These are phyloP conservation scores for Machimus rusticus DNA, from an alignment of 2,888 invertebrate species.

Conservation along the genomic window DNA sequence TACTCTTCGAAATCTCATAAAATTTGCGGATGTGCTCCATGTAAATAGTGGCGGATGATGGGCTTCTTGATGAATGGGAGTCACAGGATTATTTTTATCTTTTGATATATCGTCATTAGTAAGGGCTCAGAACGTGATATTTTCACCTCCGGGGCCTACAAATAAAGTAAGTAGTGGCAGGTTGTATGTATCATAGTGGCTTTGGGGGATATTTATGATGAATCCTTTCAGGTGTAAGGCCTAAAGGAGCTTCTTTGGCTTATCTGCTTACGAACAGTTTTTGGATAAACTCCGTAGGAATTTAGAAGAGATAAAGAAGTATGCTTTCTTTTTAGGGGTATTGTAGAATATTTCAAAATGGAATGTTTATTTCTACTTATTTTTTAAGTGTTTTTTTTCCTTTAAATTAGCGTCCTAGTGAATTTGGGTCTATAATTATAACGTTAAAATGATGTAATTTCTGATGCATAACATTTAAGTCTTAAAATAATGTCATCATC, in stretches of 20 bases:
- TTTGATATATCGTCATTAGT: neutral
- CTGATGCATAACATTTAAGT: too few species aligned
- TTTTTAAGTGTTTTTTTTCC: too few species aligned
- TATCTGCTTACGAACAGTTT: neutral
- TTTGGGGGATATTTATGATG: neutral
- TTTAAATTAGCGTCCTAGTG: too few species aligned
- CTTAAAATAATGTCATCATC: too few species aligned
- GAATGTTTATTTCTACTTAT: too few species aligned
- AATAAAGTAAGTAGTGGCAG: neutral
- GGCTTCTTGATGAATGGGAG: neutral
- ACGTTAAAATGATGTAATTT: too few species aligned
- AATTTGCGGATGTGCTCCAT: neutral
- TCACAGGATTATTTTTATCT: neutral
- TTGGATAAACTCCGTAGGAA: neutral
- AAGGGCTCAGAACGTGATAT: neutral
- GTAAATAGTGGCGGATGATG: neutral
- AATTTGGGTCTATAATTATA: too few species aligned
- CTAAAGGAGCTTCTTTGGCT: neutral
- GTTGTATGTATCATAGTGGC: neutral
- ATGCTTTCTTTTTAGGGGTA: neutral
- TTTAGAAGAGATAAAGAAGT: neutral
- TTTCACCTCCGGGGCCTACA: neutral
- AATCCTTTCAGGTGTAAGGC: neutral
- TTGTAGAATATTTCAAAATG: too few species aligned
- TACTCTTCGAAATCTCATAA: neutral